phyloP scores from a whole-genome alignment of 1,140 invertebrate species.

The Lycorma delicatula region DNA sequence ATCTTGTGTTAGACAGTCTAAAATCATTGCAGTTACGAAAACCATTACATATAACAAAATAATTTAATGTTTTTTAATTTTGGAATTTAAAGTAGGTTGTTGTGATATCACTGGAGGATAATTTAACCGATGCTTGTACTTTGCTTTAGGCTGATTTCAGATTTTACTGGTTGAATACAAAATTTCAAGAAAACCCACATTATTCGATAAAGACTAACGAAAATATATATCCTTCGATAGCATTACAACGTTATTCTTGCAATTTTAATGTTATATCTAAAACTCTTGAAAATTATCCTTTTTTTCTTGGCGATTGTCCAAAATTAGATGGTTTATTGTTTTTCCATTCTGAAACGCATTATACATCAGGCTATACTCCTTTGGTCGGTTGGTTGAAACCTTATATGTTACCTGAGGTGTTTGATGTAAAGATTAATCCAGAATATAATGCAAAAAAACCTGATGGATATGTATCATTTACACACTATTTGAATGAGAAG shows the following conservation, averaged over 20 bases:
- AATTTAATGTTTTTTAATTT: no score
- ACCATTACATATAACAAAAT: no score
- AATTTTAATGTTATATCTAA: background rate
- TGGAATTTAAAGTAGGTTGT: no score
- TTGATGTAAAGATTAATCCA: no score
- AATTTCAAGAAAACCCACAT: constrained; percentile 50
- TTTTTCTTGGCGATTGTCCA: constrained; percentile 10
- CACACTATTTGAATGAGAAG: no score
- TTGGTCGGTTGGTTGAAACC: constrained; percentile 51
- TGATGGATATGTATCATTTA: no score
- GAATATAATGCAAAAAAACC: no score
- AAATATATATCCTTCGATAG: constrained; percentile 46
- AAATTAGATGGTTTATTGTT: constrained; percentile 69
- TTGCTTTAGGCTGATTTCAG: constrained; percentile 66
- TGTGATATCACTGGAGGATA: no score
- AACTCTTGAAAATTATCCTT: background rate
- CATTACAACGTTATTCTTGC: background rate
- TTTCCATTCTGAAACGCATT: constrained; percentile 69
- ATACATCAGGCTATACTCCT: constrained; percentile 68
- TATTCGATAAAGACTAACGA: constrained; percentile 30
- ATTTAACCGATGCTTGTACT: no score
- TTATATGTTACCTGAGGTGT: constrained; percentile 24
- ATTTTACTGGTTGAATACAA: constrained; percentile 63
- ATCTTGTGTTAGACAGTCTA: no score
- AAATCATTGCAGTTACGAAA: no score